phyloP scores from a whole-genome alignment of 2,797 vertebrate genomes.

The Enteromius viviparus region DNA sequence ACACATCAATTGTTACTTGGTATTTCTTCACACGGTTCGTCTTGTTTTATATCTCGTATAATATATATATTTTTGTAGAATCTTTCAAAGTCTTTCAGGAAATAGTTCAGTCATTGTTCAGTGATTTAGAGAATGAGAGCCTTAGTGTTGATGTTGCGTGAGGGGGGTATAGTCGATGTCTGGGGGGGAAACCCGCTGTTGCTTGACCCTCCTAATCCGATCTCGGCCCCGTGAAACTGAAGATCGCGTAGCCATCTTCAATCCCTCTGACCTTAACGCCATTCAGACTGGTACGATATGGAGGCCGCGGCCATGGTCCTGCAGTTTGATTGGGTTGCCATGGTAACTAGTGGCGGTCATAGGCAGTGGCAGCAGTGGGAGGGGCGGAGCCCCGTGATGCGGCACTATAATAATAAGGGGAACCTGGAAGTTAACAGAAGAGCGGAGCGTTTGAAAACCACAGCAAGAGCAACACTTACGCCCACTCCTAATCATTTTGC shows the following conservation, averaged over 20 bases:
- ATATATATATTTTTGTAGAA: slow-evolving; percentile 86
- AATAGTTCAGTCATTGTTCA: slow-evolving; percentile 74
- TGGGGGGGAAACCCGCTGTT: slow-evolving; percentile 61
- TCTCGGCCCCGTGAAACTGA: slow-evolving; percentile 66
- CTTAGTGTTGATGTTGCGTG: slow-evolving; percentile 58
- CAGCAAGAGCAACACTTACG: slow-evolving; percentile 72
- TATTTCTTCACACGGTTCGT: slow-evolving; percentile 77
- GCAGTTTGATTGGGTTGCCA: slow-evolving; percentile 97
- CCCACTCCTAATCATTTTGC: slow-evolving; percentile 31
- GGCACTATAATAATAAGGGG: slow-evolving; percentile 99
- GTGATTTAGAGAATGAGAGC: slow-evolving; percentile 62
- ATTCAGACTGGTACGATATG: slow-evolving; percentile 95
- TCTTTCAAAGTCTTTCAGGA: slow-evolving; percentile 83
- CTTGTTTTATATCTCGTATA: slow-evolving; percentile 81
- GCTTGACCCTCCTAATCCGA: slow-evolving; percentile 67
- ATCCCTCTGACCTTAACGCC: slow-evolving; percentile 81
- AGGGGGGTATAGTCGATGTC: slow-evolving; percentile 38
- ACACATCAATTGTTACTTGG: slow-evolving; percentile 79
- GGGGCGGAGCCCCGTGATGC: slow-evolving; percentile 99
- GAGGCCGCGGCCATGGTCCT: slow-evolving; percentile 94
- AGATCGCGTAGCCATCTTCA: slow-evolving; percentile 73
- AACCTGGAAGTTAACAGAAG: slow-evolving; percentile 99
- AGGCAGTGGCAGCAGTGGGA: slow-evolving; percentile 99
- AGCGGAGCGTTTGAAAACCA: slow-evolving; percentile 95
- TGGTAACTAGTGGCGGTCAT: slow-evolving; percentile 99